phyloP scores from a whole-genome alignment of 2,113 vertebrate genomes.

The Peucedramus taeniatus region DNA sequence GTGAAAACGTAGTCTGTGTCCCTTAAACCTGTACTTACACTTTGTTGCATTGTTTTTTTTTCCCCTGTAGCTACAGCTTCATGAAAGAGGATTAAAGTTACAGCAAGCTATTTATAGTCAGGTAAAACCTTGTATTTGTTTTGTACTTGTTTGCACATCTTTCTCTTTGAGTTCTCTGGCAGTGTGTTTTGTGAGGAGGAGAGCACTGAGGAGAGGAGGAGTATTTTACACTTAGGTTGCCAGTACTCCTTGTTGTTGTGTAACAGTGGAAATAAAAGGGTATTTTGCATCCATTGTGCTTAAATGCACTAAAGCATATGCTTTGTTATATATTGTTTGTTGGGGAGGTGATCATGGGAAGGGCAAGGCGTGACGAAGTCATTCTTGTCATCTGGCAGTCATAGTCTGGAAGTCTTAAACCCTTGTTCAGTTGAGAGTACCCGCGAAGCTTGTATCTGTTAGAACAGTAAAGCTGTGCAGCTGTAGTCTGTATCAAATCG shows the following conservation, averaged over 20 bases:
- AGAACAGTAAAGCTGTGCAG: neutral
- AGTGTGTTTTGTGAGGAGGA: neutral
- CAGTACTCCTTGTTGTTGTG: accelerated
- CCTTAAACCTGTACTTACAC: neutral
- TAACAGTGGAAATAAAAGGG: neutral
- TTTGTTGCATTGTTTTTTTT: neutral
- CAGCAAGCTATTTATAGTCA: constrained; percentile 89
- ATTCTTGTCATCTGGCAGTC: neutral
- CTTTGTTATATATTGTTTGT: neutral
- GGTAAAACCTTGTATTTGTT: constrained; percentile 64
- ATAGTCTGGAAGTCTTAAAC: neutral
- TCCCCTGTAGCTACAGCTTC: constrained; percentile 84
- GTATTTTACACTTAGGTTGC: neutral
- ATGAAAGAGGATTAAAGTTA: constrained; percentile 92
- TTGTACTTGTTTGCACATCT: neutral
- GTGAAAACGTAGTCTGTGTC: neutral
- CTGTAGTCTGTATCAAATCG: neutral
- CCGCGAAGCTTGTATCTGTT: accelerated
- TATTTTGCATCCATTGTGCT: neutral
- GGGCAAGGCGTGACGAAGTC: no score
- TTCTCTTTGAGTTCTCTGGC: neutral
- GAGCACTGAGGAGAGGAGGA: neutral
- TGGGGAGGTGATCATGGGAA: neutral
- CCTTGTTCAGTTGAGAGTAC: neutral
- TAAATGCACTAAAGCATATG: neutral